Conservation (phyloP, 2,113 vertebrate genomes). For the Raja brachyura region DNA sequence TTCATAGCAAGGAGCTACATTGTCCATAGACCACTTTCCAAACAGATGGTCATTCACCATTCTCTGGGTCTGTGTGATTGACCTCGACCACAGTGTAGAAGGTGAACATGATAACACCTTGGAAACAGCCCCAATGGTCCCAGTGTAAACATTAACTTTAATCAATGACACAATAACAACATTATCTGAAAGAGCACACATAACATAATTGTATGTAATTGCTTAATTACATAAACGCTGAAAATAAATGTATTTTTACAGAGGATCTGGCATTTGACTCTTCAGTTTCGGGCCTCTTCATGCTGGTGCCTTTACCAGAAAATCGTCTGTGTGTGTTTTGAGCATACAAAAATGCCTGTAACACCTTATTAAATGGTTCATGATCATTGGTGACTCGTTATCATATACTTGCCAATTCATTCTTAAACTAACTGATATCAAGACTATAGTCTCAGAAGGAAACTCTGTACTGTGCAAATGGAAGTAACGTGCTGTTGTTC, state of each 20-base stretch:
- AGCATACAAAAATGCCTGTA: too few species aligned
- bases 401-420: too few species aligned
- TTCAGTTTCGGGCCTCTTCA: neutral
- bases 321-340: too few species aligned
- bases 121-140: neutral
- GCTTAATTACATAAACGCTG: neutral
- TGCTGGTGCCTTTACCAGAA: too few species aligned
- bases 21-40: neutral
- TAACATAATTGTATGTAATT: neutral
- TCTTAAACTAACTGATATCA: too few species aligned
- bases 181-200: neutral
- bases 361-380: too few species aligned
- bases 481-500: too few species aligned
- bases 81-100: neutral
- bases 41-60: neutral
- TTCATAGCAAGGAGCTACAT: neutral
- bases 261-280: neutral
- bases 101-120: neutral
- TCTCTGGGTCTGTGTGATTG: neutral
- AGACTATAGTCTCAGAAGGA: too few species aligned
- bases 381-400: too few species aligned
- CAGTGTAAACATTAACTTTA: neutral
- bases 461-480: too few species aligned
- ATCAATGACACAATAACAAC: constrained; percentile 3
- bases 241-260: too few species aligned